Conservation (phyloP, 2,797 vertebrate species). For the Phoebastria nigripes region DNA sequence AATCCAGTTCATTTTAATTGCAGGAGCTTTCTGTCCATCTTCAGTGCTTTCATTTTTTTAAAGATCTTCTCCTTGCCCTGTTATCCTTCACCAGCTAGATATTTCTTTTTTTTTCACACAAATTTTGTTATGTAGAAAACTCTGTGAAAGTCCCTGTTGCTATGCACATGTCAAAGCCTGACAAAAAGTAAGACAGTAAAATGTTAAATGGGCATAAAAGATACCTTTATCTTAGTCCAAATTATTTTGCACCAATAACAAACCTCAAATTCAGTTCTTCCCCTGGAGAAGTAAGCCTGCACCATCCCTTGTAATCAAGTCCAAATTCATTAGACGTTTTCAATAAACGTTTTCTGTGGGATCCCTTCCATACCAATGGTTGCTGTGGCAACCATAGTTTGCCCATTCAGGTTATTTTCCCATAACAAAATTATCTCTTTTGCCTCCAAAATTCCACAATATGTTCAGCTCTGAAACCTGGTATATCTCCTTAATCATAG, state of each 20-base stretch:
- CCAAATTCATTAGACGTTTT: conserved; percentile 29
- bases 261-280: background rate
- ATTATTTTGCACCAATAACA: background rate
- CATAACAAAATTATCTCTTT: background rate
- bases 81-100: background rate
- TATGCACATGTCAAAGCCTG: background rate
- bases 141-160: background rate
- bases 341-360: background rate
- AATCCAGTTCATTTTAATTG: background rate
- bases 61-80: background rate
- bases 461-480: background rate
- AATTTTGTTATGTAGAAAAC: background rate
- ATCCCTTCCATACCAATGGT: background rate
- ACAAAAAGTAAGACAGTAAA: background rate
- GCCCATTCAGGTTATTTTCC: background rate
- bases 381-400: background rate
- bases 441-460: background rate
- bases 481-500: background rate
- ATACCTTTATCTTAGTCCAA: background rate
- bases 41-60: background rate
- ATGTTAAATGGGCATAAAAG: background rate
- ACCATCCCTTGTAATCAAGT: background rate
- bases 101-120: background rate
- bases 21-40: background rate
- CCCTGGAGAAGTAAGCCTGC: background rate